Percentiles rank a stretch among this genome's conserved stretches.
Evolutionary conservation across 2,113 vertebrate genomes (phyloP).

Genomic region (Phalacrocorax pelagicus): DNA sequence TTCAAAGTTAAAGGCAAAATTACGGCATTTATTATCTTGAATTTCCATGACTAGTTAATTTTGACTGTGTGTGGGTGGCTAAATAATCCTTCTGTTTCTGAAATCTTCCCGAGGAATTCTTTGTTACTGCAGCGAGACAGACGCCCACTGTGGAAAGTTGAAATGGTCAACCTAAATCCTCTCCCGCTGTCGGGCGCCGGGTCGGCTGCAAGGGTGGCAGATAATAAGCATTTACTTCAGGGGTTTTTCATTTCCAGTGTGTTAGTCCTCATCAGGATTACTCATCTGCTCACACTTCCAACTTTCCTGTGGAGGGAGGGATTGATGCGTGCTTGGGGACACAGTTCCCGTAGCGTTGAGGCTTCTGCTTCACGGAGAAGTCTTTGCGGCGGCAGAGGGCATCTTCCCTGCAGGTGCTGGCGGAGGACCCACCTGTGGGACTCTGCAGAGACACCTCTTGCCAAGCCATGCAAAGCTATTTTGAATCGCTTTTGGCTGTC

Average conservation of each 20-base stretch:
- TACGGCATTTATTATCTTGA: slow-evolving; percentile 57
- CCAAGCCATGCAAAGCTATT: accelerated
- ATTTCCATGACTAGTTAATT: slow-evolving; percentile 57
- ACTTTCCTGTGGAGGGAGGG: not conserved
- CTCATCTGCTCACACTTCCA: not conserved
- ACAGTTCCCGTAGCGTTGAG: accelerated
- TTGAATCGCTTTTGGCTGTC: not conserved
- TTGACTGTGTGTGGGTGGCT: slow-evolving; percentile 30
- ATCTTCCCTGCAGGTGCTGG: not conserved
- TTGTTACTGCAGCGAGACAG: not conserved
- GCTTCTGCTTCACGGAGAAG: accelerated
- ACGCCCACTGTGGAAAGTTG: not conserved
- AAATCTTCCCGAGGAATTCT: slow-evolving; percentile 32
- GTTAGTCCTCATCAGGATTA: not conserved
- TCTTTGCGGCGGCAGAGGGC: accelerated
- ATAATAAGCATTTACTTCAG: accelerated
- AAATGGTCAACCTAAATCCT: not conserved
- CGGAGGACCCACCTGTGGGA: not conserved
- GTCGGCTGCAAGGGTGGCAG: not conserved
- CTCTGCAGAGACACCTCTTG: not conserved
- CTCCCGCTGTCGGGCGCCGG: not conserved
- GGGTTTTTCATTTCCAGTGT: not conserved
- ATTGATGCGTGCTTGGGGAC: not conserved
- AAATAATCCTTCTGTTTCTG: slow-evolving; percentile 44
- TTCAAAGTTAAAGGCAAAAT: slow-evolving; percentile 21